Conservation (phyloP, 1,140 invertebrate species). For the Musca domestica region DNA sequence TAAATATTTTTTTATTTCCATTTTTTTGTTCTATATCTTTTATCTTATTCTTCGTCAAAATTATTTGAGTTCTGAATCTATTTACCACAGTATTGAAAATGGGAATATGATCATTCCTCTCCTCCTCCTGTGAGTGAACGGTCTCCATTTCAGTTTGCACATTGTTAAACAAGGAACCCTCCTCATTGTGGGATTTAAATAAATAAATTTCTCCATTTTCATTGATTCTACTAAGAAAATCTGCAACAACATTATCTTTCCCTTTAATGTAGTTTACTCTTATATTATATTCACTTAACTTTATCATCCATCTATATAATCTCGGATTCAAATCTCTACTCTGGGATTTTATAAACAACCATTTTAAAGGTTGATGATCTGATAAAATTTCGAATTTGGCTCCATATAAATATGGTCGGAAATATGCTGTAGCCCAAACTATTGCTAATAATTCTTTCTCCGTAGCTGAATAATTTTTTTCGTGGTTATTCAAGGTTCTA, state of each 20-base stretch:
- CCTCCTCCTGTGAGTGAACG: not conserved
- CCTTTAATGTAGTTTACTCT: constrained; percentile 17
- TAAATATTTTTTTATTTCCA: constrained; percentile 1
- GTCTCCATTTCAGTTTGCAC: not conserved
- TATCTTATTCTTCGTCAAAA: not conserved
- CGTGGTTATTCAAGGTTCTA: no score
- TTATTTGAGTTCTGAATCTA: no score
- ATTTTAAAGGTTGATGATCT: constrained; percentile 5
- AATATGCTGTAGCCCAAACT: no score
- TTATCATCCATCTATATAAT: not conserved
- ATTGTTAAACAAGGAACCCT: not conserved
- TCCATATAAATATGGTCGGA: no score
- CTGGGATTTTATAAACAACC: not conserved
- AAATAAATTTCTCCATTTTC: no score
- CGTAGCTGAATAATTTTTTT: no score
- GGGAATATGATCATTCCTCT: not conserved
- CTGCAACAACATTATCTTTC: constrained; percentile 20
- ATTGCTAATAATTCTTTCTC: not conserved
- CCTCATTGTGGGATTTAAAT: not conserved
- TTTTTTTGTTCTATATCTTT: not conserved
- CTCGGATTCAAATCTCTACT: constrained; percentile 11
- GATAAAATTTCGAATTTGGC: not conserved
- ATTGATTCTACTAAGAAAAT: no score
- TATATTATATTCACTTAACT: not conserved
- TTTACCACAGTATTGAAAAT: constrained; percentile 3